Conservation (phyloP, 2,797 vertebrate species). For the Lithobates sylvaticus region DNA sequence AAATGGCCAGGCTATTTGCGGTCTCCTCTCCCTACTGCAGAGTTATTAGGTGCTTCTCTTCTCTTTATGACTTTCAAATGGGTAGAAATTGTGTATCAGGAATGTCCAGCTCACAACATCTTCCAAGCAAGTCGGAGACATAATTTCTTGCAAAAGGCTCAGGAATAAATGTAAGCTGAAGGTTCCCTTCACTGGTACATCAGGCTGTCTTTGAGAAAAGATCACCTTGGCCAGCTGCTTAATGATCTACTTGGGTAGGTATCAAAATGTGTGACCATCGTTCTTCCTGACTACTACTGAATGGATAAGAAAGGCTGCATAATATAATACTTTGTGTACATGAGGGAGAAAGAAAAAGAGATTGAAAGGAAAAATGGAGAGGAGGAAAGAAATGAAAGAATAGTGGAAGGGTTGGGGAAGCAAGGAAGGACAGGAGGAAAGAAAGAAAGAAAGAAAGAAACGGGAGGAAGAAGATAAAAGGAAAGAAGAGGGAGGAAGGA, state of each 20-base stretch:
- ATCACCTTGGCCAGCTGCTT: constrained; percentile 1
- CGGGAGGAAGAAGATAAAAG: no score
- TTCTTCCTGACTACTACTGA: constrained; percentile 36
- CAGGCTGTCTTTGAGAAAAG: constrained; percentile 27
- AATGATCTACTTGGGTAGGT: constrained; percentile 48
- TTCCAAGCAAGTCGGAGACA: constrained; percentile 39
- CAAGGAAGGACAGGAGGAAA: no score
- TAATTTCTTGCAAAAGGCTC: constrained; percentile 33
- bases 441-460: no score
- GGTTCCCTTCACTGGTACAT: constrained; percentile 21
- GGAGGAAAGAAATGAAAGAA: neutral
- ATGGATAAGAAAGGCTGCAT: constrained; percentile 23
- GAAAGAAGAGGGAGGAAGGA: no score
- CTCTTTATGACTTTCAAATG: constrained; percentile 40
- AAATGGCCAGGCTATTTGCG: constrained; percentile 47
- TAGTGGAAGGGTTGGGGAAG: neutral
- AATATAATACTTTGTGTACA: constrained; percentile 4
- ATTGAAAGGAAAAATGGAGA: neutral
- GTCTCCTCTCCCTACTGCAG: constrained; percentile 30
- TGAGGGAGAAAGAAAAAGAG: neutral
- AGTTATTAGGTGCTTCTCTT: constrained; percentile 35
- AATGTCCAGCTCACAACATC: constrained; percentile 29
- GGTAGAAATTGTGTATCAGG: constrained; percentile 5
- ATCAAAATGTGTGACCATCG: constrained; percentile 21
- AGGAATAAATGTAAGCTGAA: constrained; percentile 33